Evolutionary conservation across 2,113 vertebrate genomes (phyloP), one percentile per base, ranked within the genome.

Genomic region (Octodon degus): DNA sequence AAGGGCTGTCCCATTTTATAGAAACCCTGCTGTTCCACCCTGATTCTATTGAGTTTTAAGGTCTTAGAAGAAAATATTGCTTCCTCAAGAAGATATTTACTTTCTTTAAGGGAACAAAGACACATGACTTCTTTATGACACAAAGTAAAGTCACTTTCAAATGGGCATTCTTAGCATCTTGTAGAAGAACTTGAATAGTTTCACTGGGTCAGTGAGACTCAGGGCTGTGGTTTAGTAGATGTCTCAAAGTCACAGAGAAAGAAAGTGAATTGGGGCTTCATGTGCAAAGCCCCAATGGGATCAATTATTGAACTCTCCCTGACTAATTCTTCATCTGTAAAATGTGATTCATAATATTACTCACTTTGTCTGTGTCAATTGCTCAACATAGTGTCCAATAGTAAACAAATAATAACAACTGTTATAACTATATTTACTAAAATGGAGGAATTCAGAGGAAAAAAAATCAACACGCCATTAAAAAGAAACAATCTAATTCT

Each of bases 291-390:
- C 68, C 43, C 43, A 43, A 43, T 43, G 60, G 43, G 65, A 50
- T 92, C 70, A 95, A 89, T 60, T 80, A 68, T 86, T 58, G 68
- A 82, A 53, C 24, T 85, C 16, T 91, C 14, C 12, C 14, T 47
- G 55, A 87, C 34, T 34, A 60, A 60, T 88, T 96, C 27, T 92
- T 93, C 81, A 77, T 65, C 70, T 94, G 43, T 90, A 92, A 93
- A 92, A 90, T 24, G 43, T 77, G 37, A 72, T 76, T 93, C 94
- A 80, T 90, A 77, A 68, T 32, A 90, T 84, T 50, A 72, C 17
- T 53, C 20, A 89, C 85, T 97, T 93, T 12, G 16, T 86, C 53
- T 62, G 87, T 40, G 55, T 68, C 86, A 87, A 90, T 80, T 94
- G 85, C 32, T 92, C 84, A 82, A 67, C 86, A 82, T 27, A 79